Percentiles rank a stretch among this genome's conserved stretches.
These are phyloP conservation scores for Leucophenga varia DNA, from an alignment of 1,140 invertebrate species.

Conservation along the genomic window DNA sequence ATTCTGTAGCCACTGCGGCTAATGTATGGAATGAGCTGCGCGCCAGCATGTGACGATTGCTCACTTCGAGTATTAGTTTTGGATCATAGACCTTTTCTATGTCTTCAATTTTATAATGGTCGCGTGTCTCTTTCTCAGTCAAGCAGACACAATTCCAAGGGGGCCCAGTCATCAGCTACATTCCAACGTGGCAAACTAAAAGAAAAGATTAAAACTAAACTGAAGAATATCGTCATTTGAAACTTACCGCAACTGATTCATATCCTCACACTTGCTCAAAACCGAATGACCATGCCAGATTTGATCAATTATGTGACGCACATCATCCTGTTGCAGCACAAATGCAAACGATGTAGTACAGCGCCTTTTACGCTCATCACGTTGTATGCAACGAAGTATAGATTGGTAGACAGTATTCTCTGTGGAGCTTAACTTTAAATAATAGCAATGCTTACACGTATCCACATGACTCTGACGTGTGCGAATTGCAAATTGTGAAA, in stretches of 20 bases:
- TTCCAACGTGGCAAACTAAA: constrained; percentile 60
- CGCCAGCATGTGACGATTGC: constrained; percentile 45
- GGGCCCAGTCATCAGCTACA: constrained; percentile 61
- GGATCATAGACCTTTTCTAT: constrained; percentile 59
- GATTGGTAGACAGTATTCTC: constrained; percentile 57
- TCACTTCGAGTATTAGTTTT: constrained; percentile 49
- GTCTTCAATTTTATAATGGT: constrained; percentile 58
- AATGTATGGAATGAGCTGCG: constrained; percentile 46
- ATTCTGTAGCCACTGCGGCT: constrained; percentile 39
- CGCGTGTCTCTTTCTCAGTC: constrained; percentile 61
- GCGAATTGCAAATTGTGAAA: constrained; percentile 37
- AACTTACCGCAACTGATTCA: constrained; percentile 57
- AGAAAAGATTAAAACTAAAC: too few species aligned
- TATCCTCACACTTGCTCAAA: constrained; percentile 60
- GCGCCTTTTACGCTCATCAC: constrained; percentile 59
- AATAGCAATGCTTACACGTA: constrained; percentile 50
- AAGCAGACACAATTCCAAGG: constrained; percentile 70
- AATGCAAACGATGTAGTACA: constrained; percentile 59
- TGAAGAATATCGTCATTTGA: neutral
- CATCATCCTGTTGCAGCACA: constrained; percentile 61
- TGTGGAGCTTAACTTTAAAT: constrained; percentile 38
- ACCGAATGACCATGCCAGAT: constrained; percentile 67
- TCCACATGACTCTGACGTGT: constrained; percentile 48
- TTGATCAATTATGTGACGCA: constrained; percentile 63
- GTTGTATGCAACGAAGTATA: constrained; percentile 60